phyloP scores from a whole-genome alignment of 2,797 vertebrate species.

The Aeoliscus strigatus region DNA sequence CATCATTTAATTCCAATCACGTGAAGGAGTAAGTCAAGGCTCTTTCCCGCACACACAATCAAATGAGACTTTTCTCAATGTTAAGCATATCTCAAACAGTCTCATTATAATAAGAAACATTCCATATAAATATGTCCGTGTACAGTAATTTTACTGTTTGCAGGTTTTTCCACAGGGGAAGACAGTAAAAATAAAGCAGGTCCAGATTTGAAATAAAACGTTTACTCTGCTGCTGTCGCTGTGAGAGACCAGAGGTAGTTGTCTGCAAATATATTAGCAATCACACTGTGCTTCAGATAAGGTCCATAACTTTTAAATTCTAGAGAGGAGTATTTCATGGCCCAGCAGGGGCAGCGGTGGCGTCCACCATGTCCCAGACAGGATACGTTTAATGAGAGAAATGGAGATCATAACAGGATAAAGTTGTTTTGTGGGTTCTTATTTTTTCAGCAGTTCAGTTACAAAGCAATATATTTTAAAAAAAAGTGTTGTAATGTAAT shows the following conservation, averaged over 20 bases:
- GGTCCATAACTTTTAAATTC: slow-evolving; percentile 26
- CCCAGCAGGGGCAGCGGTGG: slow-evolving; percentile 6
- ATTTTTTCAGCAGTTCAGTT: neutral
- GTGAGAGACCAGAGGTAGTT: slow-evolving; percentile 35
- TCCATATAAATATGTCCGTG: too few relatives aligned
- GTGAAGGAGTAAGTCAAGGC: neutral
- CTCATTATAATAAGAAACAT: neutral
- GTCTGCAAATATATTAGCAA: slow-evolving; percentile 52
- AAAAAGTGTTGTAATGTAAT: too few relatives aligned
- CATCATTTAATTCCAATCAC: neutral
- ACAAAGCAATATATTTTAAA: too few relatives aligned
- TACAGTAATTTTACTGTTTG: too few relatives aligned
- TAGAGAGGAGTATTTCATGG: slow-evolving; percentile 26
- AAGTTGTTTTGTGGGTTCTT: neutral
- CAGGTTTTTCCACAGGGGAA: slow-evolving; percentile 7
- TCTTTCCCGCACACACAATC: too few relatives aligned
- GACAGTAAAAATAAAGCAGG: slow-evolving; percentile 21
- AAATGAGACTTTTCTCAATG: too few relatives aligned
- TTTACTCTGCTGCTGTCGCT: slow-evolving; percentile 24
- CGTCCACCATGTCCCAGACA: slow-evolving; percentile 20
- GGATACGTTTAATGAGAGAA: slow-evolving; percentile 18
- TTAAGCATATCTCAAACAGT: neutral
- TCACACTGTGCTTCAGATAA: slow-evolving; percentile 52
- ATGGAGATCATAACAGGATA: neutral
- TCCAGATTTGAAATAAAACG: slow-evolving; percentile 33